Base-by-base conservation (phyloP, 2,888 invertebrate genomes). In the Empis livida region DNA sequence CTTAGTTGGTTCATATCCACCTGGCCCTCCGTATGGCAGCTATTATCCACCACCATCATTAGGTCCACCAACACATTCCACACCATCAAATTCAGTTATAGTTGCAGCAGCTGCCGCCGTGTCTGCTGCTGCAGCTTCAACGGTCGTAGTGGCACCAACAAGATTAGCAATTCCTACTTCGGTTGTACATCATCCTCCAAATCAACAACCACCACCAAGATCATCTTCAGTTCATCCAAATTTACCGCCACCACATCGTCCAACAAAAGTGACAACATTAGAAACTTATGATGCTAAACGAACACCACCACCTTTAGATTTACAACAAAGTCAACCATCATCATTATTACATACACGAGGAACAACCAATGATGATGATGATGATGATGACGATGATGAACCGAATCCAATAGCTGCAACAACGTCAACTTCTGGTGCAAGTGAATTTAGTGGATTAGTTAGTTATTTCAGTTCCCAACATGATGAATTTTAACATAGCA, bases 391-490 rank as follows among this genome's bases (percentile, higher is more conserved):
- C n/a, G 60, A 60, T 43, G 61, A 59, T 2, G 55, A 59, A 16
- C 59, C 63, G n/a, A 61, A 8, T 57, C 50, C 56, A 13, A 41
- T 46, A 10, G 32, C 50, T 1, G 49, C 54, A 5, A 37, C 41
- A 13, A 15, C 43, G 10, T 37, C 49, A 70, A 38, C 49, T 1
- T 51, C 73, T 23, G 68, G 55, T 15, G 54, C 77, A 51, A 80
- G 88, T 43, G 90, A 89, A 63, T 91, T 91, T 67, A 90, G 90
- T 37, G 91, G 91, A 5, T 76, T 92, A 58, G 91, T 91, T 49
- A 90, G 89, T 65, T 92, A 92, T 71, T 91, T 91, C 70, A 90
- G 90, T 57, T 89, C 89, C 63, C 91, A 91, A 68, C 79, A 90
- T 65, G 90, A 90, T 63, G 89, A 90, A 69, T 77, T 89, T 61